Evolutionary conservation across 1,140 invertebrate genomes (phyloP), one percentile per base, ranked within the genome.

Genomic region (Pachypeltis micranthus): DNA sequence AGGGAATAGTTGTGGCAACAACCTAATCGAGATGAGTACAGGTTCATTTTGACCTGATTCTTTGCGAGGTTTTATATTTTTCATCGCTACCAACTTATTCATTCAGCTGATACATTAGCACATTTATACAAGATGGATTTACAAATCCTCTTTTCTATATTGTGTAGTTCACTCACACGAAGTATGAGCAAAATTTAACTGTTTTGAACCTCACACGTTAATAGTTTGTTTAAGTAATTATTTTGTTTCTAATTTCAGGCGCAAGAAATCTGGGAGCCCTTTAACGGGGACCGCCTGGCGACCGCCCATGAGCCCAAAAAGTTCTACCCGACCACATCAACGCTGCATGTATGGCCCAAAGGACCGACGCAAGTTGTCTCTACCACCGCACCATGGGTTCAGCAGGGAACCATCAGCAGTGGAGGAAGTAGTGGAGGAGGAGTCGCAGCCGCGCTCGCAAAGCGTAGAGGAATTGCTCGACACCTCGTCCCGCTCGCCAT

Each of bases 201-300:
- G n/a, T n/a, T n/a, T n/a, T n/a, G 34, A 39, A 10, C n/a, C n/a
- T 39, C 10, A 39, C n/a, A n/a, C n/a, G n/a, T n/a, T n/a, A n/a
- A n/a, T n/a, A n/a, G n/a, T n/a, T n/a, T n/a, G n/a, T 39, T 39
- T 68, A 65, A 69, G 66, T 69, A 69, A 72, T 72, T 69, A 67
- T 71, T 47, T 44, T 56, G 21, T 24, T 65, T 61, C 68, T 58
- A 59, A 73, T 74, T 74, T 0, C 63, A 82, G 80, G 74, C 76
- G 81, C 70, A 78, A 78, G 72, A 83, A 85, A 74, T 81, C 82
- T 66, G 79, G 80, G 56, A 83, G 80, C 77, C 82, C 83, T 69
- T 51, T 21, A 51, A 77, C 77, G 75, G 75, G 74, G 63, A 69
- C 68, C 44, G 70, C 69, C 68, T 71, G 70, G 65, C 69, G 68